Percentiles rank a stretch among this genome's conserved stretches.
Evolutionary conservation across 1,140 invertebrate genomes (phyloP).

Genomic region (Chironomus striatipennis): DNA sequence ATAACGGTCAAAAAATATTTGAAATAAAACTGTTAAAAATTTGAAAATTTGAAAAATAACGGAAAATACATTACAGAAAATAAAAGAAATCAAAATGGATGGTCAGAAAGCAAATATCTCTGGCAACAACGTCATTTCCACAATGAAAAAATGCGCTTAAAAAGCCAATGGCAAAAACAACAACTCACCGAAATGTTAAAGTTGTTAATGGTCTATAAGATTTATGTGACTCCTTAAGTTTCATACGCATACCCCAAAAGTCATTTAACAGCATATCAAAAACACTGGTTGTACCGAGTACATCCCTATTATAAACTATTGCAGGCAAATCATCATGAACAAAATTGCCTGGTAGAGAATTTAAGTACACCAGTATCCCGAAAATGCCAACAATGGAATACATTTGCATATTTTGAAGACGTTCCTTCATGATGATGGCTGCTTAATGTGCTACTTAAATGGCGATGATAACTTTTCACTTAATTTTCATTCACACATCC

Average conservation of each 20-base stretch:
- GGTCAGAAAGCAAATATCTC: too few species aligned
- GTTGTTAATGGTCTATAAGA: constrained; percentile 15
- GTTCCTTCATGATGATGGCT: neutral
- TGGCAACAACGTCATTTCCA: too few species aligned
- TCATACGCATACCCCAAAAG: constrained; percentile 20
- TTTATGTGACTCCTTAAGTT: neutral
- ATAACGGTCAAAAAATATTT: too few species aligned
- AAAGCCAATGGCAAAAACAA: neutral
- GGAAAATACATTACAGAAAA: too few species aligned
- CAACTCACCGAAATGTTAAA: constrained; percentile 7
- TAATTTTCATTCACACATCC: constrained; percentile 8
- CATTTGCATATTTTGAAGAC: constrained; percentile 20
- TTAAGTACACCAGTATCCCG: neutral
- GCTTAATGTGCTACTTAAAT: neutral
- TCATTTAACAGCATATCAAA: constrained; percentile 16
- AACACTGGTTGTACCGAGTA: neutral
- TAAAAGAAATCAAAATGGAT: too few species aligned
- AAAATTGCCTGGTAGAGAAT: neutral
- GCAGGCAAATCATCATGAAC: constrained; percentile 6
- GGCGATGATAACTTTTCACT: constrained; percentile 8
- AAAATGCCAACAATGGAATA: constrained; percentile 16
- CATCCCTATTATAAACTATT: constrained; percentile 2
- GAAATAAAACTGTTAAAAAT: too few species aligned
- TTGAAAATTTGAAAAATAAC: too few species aligned
- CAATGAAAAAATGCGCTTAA: too few species aligned